A percentile compares a stretch with the other conserved stretches of the same genome.
These are phyloP conservation scores for Nixonia krombeini DNA, from an alignment of 1,140 invertebrate species.

Conservation along the genomic window DNA sequence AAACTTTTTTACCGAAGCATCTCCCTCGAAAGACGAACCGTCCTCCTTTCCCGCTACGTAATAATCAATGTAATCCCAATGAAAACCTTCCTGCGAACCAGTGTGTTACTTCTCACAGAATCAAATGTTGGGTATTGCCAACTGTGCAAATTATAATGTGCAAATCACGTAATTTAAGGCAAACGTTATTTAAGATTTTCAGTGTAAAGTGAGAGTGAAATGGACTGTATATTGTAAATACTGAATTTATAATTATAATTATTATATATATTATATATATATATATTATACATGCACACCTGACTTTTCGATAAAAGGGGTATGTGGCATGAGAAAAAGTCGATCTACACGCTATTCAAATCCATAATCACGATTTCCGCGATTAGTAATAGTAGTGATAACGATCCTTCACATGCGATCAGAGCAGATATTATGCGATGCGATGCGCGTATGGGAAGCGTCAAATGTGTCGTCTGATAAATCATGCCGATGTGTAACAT, in stretches of 20 bases:
- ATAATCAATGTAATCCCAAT: conserved; percentile 33
- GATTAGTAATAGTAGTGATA: conserved; percentile 45
- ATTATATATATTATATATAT: no score
- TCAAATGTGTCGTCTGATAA: conserved; percentile 30
- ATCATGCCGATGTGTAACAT: conserved; percentile 18
- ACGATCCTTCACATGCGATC: conserved; percentile 31
- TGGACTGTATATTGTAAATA: conserved; percentile 53
- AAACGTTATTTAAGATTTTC: conserved; percentile 44
- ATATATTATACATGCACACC: conserved; percentile 45
- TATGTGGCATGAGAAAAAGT: conserved; percentile 38
- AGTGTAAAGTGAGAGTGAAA: conserved; percentile 44
- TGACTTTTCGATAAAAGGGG: conserved; percentile 27
- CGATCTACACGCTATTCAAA: conserved; percentile 48
- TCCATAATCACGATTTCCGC: conserved; percentile 45
- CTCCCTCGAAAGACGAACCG: conserved; percentile 31
- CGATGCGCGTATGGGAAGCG: conserved; percentile 18
- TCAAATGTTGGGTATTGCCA: conserved; percentile 39
- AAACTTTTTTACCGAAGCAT: conserved; percentile 12
- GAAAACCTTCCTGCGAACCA: conserved; percentile 27
- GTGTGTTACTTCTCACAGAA: conserved; percentile 43
- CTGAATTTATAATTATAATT: no score
- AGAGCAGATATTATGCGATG: conserved; percentile 28
- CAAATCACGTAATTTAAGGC: conserved; percentile 48
- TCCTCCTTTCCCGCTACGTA: conserved; percentile 37
- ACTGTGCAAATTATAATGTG: conserved; percentile 44